Evolutionary conservation across 2,113 vertebrate species (phyloP).

Genomic region (Bubo scandiacus): DNA sequence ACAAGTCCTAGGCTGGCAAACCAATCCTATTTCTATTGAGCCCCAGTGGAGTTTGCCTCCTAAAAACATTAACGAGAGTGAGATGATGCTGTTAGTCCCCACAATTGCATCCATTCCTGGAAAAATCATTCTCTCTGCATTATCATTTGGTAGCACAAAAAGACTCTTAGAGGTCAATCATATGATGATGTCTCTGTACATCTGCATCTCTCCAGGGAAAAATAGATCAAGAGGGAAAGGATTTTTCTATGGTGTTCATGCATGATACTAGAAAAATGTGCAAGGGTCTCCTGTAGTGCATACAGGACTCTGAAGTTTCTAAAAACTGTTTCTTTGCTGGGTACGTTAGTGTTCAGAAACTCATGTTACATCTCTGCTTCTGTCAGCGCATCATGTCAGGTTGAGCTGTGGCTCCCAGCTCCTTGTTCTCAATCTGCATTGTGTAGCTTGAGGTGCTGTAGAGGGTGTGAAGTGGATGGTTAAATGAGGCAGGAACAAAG

Average conservation of each 20-base stretch:
- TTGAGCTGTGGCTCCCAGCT: not conserved
- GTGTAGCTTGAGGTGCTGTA: not conserved
- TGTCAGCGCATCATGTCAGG: accelerated
- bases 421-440: not conserved
- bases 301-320: not conserved
- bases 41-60: not conserved
- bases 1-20: not conserved
- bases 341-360: not conserved
- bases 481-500: not conserved
- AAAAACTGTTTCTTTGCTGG: not conserved
- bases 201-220: not conserved
- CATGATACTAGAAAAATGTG: not conserved
- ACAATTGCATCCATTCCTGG: not conserved
- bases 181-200: not conserved
- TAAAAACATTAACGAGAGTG: not conserved
- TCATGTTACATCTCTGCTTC: not conserved
- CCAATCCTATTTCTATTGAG: not conserved
- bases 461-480: not conserved
- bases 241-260: not conserved
- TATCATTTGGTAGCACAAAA: not conserved
- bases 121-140: not conserved
- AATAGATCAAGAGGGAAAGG: not conserved
- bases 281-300: not conserved
- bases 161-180: not conserved
- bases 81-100: not conserved